Percentiles rank a stretch among this genome's conserved stretches.
These are phyloP conservation scores for Gallinago solitaria DNA, from an alignment of 2,797 vertebrate species.

Conservation along the genomic window DNA sequence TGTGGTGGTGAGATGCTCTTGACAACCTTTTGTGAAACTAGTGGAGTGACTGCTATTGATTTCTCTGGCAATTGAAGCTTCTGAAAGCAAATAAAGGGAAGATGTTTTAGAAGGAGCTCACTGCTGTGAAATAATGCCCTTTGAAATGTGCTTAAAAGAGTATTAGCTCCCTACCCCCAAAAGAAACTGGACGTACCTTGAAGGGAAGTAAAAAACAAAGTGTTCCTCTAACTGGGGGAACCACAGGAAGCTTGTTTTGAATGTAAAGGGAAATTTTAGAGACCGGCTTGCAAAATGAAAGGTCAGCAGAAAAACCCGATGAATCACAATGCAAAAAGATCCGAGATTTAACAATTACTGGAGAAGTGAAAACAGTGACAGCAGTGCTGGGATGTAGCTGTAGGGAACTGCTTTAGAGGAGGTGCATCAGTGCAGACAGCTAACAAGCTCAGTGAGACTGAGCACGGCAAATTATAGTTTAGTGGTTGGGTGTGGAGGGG, in stretches of 20 bases:
- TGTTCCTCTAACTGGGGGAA: not conserved
- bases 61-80: not conserved
- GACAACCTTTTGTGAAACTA: not conserved
- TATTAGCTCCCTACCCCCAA: not conserved
- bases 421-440: not conserved
- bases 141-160: not conserved
- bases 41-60: not conserved
- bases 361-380: not conserved
- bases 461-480: not conserved
- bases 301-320: not conserved
- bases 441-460: not conserved
- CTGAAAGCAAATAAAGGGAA: not conserved
- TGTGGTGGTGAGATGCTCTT: not conserved
- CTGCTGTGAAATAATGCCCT: not conserved
- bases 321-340: not conserved
- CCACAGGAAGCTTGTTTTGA: not conserved
- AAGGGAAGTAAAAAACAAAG: not conserved
- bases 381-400: not conserved
- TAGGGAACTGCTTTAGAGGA: not conserved
- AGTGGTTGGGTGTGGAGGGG: not conserved
- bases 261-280: not conserved
- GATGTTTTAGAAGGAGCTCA: not conserved
- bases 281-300: not conserved
- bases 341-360: not conserved
- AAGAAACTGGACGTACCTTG: not conserved